A percentile compares a stretch with the other conserved stretches of the same genome.
Evolutionary conservation across 2,888 invertebrate genomes (phyloP).

Genomic region (Pollenia labialis): DNA sequence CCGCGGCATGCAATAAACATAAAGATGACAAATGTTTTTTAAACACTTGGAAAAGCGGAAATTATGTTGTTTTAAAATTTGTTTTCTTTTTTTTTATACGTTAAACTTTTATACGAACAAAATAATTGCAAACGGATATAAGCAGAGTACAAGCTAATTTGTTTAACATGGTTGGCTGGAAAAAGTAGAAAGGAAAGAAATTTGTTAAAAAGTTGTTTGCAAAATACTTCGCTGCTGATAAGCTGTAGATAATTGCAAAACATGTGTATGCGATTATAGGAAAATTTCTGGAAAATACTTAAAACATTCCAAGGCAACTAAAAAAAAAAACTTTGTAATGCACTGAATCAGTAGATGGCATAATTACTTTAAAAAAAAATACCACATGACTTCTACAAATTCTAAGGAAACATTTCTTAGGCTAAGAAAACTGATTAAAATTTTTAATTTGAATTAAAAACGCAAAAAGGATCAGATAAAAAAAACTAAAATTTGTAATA

Average conservation of each 20-base stretch:
- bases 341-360: not conserved
- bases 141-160: slow-evolving; percentile 43
- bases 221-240: not conserved
- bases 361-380: not conserved
- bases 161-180: slow-evolving; percentile 23
- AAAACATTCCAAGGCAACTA: slow-evolving; percentile 1
- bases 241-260: not conserved
- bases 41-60: slow-evolving; percentile 65
- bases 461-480: no score
- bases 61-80: slow-evolving; percentile 52
- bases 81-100: not conserved
- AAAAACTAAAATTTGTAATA: no score
- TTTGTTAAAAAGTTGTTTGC: slow-evolving; percentile 8
- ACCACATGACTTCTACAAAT: not conserved
- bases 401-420: not conserved
- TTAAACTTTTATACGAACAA: not conserved
- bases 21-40: slow-evolving; percentile 71
- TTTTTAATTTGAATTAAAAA: not conserved
- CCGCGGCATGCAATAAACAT: slow-evolving; percentile 53
- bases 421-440: not conserved
- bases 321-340: not conserved
- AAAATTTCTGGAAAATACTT: slow-evolving; percentile 19
- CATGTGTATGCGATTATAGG: slow-evolving; percentile 15
- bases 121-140: slow-evolving; percentile 50
- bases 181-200: not conserved